phyloP scores from a whole-genome alignment of 2,888 invertebrate genomes.

The Latheticus oryzae region DNA sequence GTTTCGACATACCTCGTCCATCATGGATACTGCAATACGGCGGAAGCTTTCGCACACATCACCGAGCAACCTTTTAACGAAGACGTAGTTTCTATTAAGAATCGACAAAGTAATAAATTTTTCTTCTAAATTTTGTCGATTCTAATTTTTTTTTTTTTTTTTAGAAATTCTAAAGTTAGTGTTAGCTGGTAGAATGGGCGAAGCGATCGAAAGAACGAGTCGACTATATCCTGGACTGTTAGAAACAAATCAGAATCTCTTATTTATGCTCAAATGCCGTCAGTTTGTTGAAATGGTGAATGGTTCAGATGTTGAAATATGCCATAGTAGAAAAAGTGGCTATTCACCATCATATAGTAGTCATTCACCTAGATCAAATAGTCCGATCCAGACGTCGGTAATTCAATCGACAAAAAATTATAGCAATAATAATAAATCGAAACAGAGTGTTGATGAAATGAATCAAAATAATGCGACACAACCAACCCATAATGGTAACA shows the following conservation, averaged over 20 bases:
- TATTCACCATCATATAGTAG: constrained; percentile 59
- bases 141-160: constrained; percentile 47
- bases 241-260: constrained; percentile 88
- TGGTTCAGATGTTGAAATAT: constrained; percentile 83
- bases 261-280: constrained; percentile 96
- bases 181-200: constrained; percentile 92
- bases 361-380: constrained; percentile 64
- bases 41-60: constrained; percentile 93
- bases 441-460: constrained; percentile 66
- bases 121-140: constrained; percentile 1
- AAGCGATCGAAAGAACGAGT: constrained; percentile 92
- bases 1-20: constrained; percentile 97
- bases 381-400: constrained; percentile 79
- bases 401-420: constrained; percentile 81
- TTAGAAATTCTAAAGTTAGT: constrained; percentile 93
- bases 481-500: constrained; percentile 64
- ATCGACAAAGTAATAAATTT: constrained; percentile 83
- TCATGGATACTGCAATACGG: constrained; percentile 96
- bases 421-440: constrained; percentile 58
- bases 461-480: constrained; percentile 66
- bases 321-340: constrained; percentile 59
- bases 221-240: constrained; percentile 93
- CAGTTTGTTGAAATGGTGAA: constrained; percentile 99
- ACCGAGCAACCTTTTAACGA: constrained; percentile 92
- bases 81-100: constrained; percentile 93